Base-by-base conservation (phyloP, 2,113 vertebrate genomes). In the Sinocyclocheilus anshuiensis region DNA sequence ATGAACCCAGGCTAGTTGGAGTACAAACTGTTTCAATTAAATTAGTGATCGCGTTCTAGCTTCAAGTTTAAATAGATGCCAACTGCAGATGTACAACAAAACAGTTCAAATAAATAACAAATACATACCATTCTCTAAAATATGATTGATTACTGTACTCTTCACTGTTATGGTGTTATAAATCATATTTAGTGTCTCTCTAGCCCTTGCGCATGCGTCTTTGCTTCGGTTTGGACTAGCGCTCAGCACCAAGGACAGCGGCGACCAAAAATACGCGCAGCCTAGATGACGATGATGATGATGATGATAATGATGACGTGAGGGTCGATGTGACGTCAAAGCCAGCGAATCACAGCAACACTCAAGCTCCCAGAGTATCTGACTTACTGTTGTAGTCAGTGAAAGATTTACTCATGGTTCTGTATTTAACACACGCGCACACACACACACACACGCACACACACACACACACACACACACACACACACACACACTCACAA, bases 181-280 rank as follows among this genome's bases (percentile, higher is more conserved):
- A 33, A 77, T 33, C 4, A 50, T 5, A 29, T 18, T 18, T 10
- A 20, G 1, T 9, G 36, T 55, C 48, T 18, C 1, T 29, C 2
- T 29, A 20, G 7, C 26, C 0, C 6, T 11, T 78, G 77, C 50
- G 77, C 16, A 36, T 39, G 77, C 77, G 77, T 36, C 53, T 72
- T 72, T 42, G 42, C 7, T 9, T 42, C 42, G 42, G 42, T 42
- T 42, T 7, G 45, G 48, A 77, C 8, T 12, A 36, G 26, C 0
- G 26, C 77, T 78, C 77, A 78, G 77, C 26, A 78, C 77, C 77
- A 78, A 59, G 77, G 77, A 78, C 77, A 78, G 77, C 53, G 18
- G 77, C 26, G 15, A 8, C 48, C 75, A 53, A 53, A 55, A 26
- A 20, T n/a, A 29, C 48, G 42, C 9, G n/a, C 9, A 77, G 9